Percentiles rank a stretch among this genome's conserved stretches.
Evolutionary conservation across 2,797 vertebrate species (phyloP).

Genomic region (Pangasius mekongensis): DNA sequence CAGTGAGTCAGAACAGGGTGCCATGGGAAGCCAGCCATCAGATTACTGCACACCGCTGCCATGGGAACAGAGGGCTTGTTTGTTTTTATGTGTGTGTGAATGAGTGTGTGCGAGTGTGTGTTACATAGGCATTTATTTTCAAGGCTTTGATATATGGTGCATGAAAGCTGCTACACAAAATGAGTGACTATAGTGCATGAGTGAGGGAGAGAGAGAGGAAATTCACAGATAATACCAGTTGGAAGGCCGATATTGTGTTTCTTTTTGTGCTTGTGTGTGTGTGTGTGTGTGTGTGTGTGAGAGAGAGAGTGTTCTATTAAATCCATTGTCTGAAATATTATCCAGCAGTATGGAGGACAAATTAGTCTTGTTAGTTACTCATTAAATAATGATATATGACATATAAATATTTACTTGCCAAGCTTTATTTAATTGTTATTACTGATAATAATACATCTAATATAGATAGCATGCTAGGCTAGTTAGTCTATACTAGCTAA

Average conservation of each 20-base stretch:
- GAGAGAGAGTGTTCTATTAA: constrained; percentile 11
- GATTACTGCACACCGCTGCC: constrained; percentile 49
- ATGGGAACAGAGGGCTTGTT: constrained; percentile 52
- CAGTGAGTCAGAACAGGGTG: constrained; percentile 41
- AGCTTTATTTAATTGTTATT: neutral
- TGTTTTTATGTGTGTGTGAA: constrained; percentile 27
- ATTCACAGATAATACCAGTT: neutral
- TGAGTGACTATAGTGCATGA: constrained; percentile 8
- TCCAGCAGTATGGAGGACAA: neutral
- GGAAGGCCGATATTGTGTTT: neutral
- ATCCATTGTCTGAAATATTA: constrained; percentile 1
- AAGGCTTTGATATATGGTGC: constrained; percentile 32
- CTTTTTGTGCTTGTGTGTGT: neutral
- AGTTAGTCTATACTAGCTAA: neutral
- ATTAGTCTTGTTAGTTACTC: neutral
- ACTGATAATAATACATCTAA: neutral
- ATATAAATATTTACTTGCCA: neutral
- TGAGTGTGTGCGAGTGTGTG: constrained; percentile 29
- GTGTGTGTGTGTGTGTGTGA: constrained; percentile 25
- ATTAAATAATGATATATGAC: neutral
- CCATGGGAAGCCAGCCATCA: constrained; percentile 48
- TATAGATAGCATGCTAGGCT: neutral
- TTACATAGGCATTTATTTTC: constrained; percentile 36
- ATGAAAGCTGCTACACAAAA: constrained; percentile 17
- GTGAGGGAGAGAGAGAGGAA: neutral